phyloP scores from a whole-genome alignment of 2,888 invertebrate genomes.

The Cyclophora albipunctata region DNA sequence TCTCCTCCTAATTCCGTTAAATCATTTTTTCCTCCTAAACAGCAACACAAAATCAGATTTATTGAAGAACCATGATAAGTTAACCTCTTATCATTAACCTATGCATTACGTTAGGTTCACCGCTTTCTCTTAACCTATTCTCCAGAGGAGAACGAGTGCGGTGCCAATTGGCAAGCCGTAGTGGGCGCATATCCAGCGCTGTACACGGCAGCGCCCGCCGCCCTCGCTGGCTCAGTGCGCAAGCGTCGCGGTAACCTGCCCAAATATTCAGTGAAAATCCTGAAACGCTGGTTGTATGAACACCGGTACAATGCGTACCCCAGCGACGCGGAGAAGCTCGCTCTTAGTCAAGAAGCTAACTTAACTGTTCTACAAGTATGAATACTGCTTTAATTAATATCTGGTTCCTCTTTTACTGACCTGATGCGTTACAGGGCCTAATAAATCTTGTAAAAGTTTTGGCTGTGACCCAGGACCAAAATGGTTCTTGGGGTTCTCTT shows the following conservation, averaged over 20 bases:
- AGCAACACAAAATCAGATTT: background rate
- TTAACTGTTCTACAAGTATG: conserved; percentile 88
- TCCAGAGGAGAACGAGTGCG: conserved; percentile 78
- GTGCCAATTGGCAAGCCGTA: conserved; percentile 70
- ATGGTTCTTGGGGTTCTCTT: too few relatives aligned
- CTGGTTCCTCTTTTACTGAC: too few relatives aligned
- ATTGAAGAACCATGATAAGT: background rate
- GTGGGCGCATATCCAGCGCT: conserved; percentile 32
- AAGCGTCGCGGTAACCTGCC: conserved; percentile 94
- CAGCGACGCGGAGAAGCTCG: conserved; percentile 91
- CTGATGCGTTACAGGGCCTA: too few relatives aligned
- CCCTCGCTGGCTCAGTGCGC: conserved; percentile 75
- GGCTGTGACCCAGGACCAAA: too few relatives aligned
- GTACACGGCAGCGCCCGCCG: conserved; percentile 21
- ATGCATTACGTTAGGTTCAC: conserved; percentile 64
- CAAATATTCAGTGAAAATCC: conserved; percentile 92
- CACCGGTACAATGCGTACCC: conserved; percentile 97
- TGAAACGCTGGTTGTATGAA: conserved; percentile 94
- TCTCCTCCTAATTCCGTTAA: too few relatives aligned
- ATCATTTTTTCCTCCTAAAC: too few relatives aligned
- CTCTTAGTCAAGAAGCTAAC: conserved; percentile 88
- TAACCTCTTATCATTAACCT: too few relatives aligned
- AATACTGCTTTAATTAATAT: too few relatives aligned
- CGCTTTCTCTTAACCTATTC: conserved; percentile 82
- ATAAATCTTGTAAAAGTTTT: too few relatives aligned